phyloP scores from a whole-genome alignment of 2,113 vertebrate genomes.

The Pica pica region DNA sequence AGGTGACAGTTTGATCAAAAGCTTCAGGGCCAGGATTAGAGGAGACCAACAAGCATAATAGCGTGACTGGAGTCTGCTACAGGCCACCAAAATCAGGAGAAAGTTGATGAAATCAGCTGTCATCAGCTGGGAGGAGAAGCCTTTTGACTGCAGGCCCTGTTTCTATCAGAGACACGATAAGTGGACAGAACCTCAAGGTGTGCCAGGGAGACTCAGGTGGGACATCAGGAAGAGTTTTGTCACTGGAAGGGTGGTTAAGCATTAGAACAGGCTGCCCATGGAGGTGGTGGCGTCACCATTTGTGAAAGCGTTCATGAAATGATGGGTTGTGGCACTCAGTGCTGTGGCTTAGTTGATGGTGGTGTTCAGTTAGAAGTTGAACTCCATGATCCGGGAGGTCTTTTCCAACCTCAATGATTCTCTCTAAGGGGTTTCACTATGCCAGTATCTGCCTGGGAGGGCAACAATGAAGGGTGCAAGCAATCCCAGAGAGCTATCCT shows the following conservation, averaged over 20 bases:
- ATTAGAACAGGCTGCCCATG: not conserved
- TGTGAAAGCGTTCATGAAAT: not conserved
- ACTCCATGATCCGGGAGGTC: not conserved
- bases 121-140: not conserved
- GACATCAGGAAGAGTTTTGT: not conserved
- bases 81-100: not conserved
- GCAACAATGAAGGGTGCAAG: not conserved
- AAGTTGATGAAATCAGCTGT: not conserved
- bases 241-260: not conserved
- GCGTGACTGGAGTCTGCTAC: not conserved
- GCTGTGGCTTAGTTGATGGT: not conserved
- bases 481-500: not conserved
- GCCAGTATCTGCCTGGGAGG: not conserved
- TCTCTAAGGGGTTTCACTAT: not conserved
- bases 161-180: not conserved
- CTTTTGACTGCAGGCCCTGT: not conserved
- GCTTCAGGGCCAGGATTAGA: not conserved
- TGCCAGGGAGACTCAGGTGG: not conserved
- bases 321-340: not conserved
- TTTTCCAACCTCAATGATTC: not conserved
- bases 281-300: not conserved
- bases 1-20: not conserved
- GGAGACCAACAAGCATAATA: rapidly evolving
- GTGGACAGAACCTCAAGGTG: not conserved
- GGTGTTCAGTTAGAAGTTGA: not conserved